Percentiles rank a stretch among this genome's conserved stretches.
Evolutionary conservation across 1,140 invertebrate genomes (phyloP).

Genomic region (Drosophila obscura): DNA sequence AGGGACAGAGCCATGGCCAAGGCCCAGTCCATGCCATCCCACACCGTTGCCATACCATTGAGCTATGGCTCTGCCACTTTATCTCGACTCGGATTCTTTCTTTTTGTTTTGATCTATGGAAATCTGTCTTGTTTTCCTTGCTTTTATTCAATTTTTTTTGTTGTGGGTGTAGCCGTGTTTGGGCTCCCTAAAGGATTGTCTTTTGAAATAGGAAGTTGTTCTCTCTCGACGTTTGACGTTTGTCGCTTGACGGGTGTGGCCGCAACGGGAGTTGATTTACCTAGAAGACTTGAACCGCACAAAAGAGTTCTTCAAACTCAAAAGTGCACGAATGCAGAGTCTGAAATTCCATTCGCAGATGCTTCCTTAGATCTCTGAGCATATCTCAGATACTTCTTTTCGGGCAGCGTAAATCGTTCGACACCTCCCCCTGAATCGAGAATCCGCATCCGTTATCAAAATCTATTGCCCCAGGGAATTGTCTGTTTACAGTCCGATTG

Average conservation of each 20-base stretch:
- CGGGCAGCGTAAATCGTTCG: conserved; percentile 39
- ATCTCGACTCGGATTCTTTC: conserved; percentile 31
- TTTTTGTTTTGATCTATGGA: conserved; percentile 64
- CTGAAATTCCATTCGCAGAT: too few relatives aligned
- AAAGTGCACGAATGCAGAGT: conserved; percentile 12
- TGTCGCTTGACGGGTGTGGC: conserved; percentile 23
- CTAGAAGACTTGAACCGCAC: conserved; percentile 18
- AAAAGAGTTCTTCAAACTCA: conserved; percentile 16
- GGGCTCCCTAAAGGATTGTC: conserved; percentile 72
- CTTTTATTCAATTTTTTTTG: conserved; percentile 34
- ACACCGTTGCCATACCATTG: too few relatives aligned
- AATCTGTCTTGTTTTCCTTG: conserved; percentile 37
- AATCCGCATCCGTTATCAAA: conserved; percentile 65
- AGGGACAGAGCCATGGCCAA: neutral
- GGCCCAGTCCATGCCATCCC: neutral
- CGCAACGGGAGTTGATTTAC: conserved; percentile 45
- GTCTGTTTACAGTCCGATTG: conserved; percentile 59
- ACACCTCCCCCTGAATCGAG: conserved; percentile 35
- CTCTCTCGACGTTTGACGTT: too few relatives aligned
- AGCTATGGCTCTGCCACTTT: conserved; percentile 26
- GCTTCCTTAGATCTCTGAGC: neutral
- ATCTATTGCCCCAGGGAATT: conserved; percentile 32
- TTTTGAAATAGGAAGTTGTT: conserved; percentile 16
- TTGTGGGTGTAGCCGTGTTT: conserved; percentile 54
- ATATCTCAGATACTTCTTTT: neutral